Evolutionary conservation across 2,888 invertebrate species (phyloP).

Genomic region (Conus canariensis): DNA sequence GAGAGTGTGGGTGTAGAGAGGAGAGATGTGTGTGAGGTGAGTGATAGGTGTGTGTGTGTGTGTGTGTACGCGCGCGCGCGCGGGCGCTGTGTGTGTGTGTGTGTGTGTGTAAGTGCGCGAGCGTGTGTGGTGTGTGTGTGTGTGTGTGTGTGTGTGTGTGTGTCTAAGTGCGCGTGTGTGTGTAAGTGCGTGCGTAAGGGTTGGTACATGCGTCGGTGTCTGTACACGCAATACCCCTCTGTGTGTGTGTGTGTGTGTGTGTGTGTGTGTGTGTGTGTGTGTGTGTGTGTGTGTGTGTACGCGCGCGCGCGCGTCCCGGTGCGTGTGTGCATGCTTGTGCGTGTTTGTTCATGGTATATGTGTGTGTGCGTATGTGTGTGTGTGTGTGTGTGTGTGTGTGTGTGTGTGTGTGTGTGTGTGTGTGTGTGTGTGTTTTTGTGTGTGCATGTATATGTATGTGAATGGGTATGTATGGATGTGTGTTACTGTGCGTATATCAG

Average conservation of each 20-base stretch:
- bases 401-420: too few relatives aligned
- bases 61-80: background rate
- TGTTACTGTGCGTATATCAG: too few relatives aligned
- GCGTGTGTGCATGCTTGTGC: slow-evolving; percentile 18
- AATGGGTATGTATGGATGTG: too few relatives aligned
- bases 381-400: too few relatives aligned
- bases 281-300: slow-evolving; percentile 15
- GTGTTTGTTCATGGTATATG: background rate
- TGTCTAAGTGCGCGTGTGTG: background rate
- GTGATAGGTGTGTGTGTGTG: background rate
- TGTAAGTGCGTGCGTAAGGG: background rate
- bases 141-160: slow-evolving; percentile 17
- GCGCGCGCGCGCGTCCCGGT: background rate
- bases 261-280: slow-evolving; percentile 31
- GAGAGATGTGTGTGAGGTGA: background rate
- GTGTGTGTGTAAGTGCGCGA: background rate
- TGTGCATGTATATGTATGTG: too few relatives aligned
- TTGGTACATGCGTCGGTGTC: too few relatives aligned
- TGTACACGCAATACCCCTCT: background rate
- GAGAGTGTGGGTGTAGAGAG: background rate
- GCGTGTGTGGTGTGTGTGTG: slow-evolving; percentile 12
- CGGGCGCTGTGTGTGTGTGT: background rate
- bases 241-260: slow-evolving; percentile 13
- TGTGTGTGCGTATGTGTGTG: too few relatives aligned
- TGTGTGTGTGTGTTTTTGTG: too few relatives aligned